A percentile compares a stretch with the other conserved stretches of the same genome.
Conservation (phyloP, 2,113 vertebrate species). For the Barbus barbus region DNA sequence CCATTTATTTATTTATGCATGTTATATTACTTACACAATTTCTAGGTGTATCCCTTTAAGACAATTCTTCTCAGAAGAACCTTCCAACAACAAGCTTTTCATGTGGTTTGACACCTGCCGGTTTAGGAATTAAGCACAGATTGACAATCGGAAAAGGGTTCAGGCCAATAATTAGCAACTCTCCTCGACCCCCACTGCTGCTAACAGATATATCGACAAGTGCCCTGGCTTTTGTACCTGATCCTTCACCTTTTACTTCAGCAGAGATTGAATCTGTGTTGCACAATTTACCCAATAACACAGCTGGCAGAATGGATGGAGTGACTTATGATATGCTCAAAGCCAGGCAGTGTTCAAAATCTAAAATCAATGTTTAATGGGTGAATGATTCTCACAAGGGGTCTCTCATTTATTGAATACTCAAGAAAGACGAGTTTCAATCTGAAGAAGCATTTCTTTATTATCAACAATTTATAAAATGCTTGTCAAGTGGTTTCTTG, state of each 20-base stretch:
- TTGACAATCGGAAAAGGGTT: background rate
- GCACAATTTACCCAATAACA: constrained; percentile 8
- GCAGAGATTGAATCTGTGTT: constrained; percentile 1
- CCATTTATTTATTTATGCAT: no score
- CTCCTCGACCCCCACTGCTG: background rate
- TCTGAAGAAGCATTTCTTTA: background rate
- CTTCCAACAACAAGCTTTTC: background rate
- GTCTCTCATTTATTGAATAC: constrained; percentile 11
- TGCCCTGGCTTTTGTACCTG: background rate
- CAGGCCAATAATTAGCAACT: constrained; percentile 16
- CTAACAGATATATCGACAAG: constrained; percentile 12
- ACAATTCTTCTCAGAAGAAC: no score
- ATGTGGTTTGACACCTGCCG: no score
- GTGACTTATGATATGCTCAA: constrained; percentile 2
- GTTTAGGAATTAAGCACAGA: background rate
- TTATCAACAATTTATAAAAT: background rate
- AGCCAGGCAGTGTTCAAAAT: background rate
- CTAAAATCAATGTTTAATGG: constrained; percentile 20
- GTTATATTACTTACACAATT: no score
- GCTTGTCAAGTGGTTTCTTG: background rate
- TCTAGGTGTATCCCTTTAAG: no score
- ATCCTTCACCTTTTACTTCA: constrained; percentile 11
- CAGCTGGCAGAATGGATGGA: background rate
- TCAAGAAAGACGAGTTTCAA: background rate
- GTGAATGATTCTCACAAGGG: constrained; percentile 12